Percentiles rank a stretch among this genome's conserved stretches.
Evolutionary conservation across 2,797 vertebrate species (phyloP).

Genomic region (Ceyx erithaca): DNA sequence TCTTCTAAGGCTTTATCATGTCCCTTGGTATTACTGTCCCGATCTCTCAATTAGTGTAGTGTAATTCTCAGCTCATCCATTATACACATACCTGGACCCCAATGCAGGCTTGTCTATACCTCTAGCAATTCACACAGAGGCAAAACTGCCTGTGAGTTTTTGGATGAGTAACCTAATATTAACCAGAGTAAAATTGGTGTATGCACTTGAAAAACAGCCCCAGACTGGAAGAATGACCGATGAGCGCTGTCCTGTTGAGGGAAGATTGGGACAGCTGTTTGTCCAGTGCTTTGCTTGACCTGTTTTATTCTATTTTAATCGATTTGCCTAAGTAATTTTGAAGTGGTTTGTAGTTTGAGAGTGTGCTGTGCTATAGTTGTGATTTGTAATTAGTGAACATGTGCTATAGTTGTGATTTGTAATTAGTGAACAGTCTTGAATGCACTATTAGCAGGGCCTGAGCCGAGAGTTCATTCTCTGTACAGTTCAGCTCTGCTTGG

Average conservation of each 20-base stretch:
- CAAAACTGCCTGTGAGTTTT: neutral
- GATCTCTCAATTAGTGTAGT: neutral
- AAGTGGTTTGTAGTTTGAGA: neutral
- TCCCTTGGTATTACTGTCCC: neutral
- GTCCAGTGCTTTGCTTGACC: neutral
- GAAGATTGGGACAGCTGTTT: neutral
- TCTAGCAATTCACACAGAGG: neutral
- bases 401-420: neutral
- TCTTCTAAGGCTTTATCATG: neutral
- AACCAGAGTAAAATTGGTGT: neutral
- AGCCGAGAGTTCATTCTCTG: accelerated
- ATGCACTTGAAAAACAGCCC: neutral
- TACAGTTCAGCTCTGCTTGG: neutral
- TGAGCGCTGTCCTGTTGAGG: accelerated
- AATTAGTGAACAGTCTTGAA: neutral
- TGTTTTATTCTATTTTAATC: neutral
- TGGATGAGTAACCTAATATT: neutral
- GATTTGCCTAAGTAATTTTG: neutral
- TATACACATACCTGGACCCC: neutral
- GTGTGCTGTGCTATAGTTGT: neutral
- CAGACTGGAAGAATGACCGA: neutral
- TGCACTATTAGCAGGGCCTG: neutral
- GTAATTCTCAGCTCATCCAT: neutral
- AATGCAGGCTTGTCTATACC: neutral
- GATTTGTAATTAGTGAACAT: neutral